Evolutionary conservation across 1,140 invertebrate genomes (phyloP), one percentile per base, ranked within the genome.

Genomic region (Mesaphorura yosii): DNA sequence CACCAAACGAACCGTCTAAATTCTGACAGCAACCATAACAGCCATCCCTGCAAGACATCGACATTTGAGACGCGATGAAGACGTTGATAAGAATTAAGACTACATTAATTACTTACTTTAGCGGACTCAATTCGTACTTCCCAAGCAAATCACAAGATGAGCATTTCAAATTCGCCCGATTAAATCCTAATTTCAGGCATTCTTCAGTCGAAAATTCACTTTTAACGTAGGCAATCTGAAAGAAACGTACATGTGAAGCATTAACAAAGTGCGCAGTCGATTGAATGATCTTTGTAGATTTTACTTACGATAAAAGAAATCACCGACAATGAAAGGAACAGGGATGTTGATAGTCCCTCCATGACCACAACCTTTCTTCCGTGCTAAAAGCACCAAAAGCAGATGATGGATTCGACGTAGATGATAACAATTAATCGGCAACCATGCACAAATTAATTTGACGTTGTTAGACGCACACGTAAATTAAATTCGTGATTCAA

Each of bases 91-190:
- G n/a, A n/a, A n/a, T n/a, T n/a, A n/a, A n/a, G n/a, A n/a, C n/a
- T n/a, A n/a, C n/a, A n/a, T n/a, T 53, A 4, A 52, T 51, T 51
- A 65, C 51, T 61, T 53, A 63, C 58, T 64, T 58, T 27, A 67
- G 28, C 3, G 42, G 34, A 29, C 64, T 58, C 6, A 78, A 59
- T 23, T 71, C 68, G 64, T 72, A 77, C 31, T 74, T 64, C 37
- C 69, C 67, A 39, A 78, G 63, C 34, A 71, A 64, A 45, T 72
- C 67, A 66, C 76, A 78, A 6, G 70, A 70, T 23, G 66, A 67
- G 58, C 75, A 76, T 48, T 70, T 54, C 2, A 78, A 64, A 51
- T 70, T 71, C 6, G 60, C 59, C 41, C 61, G 65, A 37, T 72
- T 67, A 51, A 76, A 73, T 5, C 76, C 76, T 17, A 72, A 53